Conservation (phyloP, 2,113 vertebrate genomes). For the Pampusana beccarii region DNA sequence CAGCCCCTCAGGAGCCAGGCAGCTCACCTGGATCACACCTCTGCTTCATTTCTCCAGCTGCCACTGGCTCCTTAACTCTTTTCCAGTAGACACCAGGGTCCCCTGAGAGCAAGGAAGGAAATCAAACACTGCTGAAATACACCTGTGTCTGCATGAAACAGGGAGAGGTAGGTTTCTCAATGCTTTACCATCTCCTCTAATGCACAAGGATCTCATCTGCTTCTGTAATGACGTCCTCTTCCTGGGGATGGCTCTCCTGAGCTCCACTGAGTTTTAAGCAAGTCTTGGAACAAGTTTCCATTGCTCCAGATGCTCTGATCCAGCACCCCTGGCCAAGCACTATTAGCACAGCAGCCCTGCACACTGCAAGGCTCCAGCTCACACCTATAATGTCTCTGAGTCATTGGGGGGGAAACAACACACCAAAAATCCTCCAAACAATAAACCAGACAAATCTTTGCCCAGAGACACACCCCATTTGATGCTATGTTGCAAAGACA, state of each 20-base stretch:
- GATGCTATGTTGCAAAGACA: not conserved
- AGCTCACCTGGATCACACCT: not conserved
- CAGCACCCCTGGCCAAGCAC: not conserved
- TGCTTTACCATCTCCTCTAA: not conserved
- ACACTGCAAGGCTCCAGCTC: not conserved
- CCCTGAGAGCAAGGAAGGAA: not conserved
- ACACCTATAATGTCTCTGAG: not conserved
- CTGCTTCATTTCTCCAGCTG: not conserved
- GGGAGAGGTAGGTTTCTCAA: not conserved
- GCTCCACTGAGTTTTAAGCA: not conserved
- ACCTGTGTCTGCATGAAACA: not conserved
- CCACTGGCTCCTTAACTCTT: not conserved
- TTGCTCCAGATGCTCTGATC: not conserved
- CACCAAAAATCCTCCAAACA: not conserved
- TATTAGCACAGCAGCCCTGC: not conserved
- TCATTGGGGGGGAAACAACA: fast-evolving
- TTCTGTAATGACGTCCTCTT: not conserved
- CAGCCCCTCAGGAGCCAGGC: not conserved
- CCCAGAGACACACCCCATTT: not conserved
- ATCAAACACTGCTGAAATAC: not conserved
- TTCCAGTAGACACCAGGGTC: not conserved
- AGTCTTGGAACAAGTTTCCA: not conserved
- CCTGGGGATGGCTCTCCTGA: not conserved
- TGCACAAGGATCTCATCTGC: not conserved
- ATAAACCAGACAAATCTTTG: not conserved